phyloP scores from a whole-genome alignment of 2,888 invertebrate genomes.

The Scotopteryx bipunctaria region DNA sequence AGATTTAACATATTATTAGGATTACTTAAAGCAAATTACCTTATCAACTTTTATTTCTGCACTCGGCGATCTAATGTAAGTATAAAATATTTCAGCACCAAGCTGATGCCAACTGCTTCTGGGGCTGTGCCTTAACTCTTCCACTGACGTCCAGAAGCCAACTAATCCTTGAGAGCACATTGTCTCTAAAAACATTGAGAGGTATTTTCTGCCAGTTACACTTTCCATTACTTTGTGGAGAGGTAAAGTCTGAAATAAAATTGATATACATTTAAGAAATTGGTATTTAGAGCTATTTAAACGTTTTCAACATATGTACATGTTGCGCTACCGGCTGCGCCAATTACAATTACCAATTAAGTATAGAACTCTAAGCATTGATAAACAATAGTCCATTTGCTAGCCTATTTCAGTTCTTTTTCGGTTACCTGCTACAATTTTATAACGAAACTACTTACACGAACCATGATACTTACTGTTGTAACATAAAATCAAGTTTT shows the following conservation, averaged over 20 bases:
- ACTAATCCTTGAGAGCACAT: constrained; percentile 92
- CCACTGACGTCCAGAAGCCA: constrained; percentile 93
- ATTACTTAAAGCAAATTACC: constrained; percentile 50
- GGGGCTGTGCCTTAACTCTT: constrained; percentile 90
- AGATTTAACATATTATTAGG: not conserved
- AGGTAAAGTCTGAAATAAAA: constrained; percentile 85
- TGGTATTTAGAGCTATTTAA: no score
- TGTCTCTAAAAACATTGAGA: constrained; percentile 91
- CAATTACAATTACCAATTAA: no score
- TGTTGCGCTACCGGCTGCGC: no score
- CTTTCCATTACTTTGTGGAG: constrained; percentile 89
- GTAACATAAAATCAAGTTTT: no score
- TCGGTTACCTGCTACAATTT: no score
- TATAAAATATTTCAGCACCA: constrained; percentile 96
- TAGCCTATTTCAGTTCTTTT: no score
- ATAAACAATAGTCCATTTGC: no score
- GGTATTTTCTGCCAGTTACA: constrained; percentile 90
- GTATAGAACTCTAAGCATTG: no score
- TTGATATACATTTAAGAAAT: no score
- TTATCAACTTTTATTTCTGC: constrained; percentile 93
- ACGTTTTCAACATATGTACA: no score
- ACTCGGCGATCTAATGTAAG: constrained; percentile 91
- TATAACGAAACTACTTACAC: no score
- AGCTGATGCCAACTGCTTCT: constrained; percentile 92
- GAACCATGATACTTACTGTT: no score